phyloP scores from a whole-genome alignment of 2,797 vertebrate species.

The Gymnoscopelus microlampas region DNA sequence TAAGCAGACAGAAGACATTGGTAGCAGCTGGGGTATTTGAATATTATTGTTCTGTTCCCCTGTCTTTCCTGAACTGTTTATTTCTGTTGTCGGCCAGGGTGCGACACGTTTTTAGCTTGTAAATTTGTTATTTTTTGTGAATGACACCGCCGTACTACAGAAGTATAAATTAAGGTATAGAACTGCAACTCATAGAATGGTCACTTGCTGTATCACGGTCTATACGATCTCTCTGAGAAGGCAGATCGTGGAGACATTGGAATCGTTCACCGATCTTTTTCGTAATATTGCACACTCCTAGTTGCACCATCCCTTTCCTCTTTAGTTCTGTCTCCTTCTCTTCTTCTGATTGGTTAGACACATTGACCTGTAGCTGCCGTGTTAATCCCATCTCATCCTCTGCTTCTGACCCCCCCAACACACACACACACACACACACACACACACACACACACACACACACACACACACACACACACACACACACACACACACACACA shows the following conservation, averaged over 20 bases:
- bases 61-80: not conserved
- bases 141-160: too few species aligned
- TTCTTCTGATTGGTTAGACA: slow-evolving; percentile 12
- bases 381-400: slow-evolving; percentile 8
- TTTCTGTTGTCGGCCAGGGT: too few species aligned
- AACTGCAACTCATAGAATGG: too few species aligned
- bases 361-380: slow-evolving; percentile 18
- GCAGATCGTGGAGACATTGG: too few species aligned
- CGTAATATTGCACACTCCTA: too few species aligned
- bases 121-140: too few species aligned
- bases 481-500: not conserved
- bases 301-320: too few species aligned
- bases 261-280: too few species aligned
- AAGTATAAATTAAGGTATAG: too few species aligned
- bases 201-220: too few species aligned
- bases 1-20: not conserved
- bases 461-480: not conserved
- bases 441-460: not conserved
- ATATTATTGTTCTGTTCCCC: not conserved
- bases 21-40: not conserved
- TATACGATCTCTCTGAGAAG: too few species aligned
- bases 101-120: too few species aligned
- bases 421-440: not conserved
- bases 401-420: not conserved
- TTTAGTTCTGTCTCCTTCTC: not conserved